Evolutionary conservation across 2,113 vertebrate genomes (phyloP).

Genomic region (Lasiurus borealis): DNA sequence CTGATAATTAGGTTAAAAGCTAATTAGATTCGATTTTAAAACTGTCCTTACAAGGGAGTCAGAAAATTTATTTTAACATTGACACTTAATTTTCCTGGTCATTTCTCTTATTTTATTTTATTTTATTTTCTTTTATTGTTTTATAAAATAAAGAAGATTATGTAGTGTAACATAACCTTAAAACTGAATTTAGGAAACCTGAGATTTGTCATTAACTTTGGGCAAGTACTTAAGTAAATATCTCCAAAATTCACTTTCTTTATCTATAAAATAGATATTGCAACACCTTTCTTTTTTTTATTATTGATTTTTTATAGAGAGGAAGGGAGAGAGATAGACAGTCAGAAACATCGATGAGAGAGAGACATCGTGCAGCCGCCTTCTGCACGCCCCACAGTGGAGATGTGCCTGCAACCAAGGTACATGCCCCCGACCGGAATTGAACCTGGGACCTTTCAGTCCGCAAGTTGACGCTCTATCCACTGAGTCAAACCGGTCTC

Average conservation of each 20-base stretch:
- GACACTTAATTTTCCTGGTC: neutral
- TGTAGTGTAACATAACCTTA: neutral
- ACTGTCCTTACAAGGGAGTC: neutral
- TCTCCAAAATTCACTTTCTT: conserved; percentile 51
- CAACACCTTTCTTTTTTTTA: conserved; percentile 4
- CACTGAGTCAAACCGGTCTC: too few relatives aligned
- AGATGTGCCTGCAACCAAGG: too few relatives aligned
- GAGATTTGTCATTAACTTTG: conserved; percentile 6
- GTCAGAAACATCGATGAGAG: too few relatives aligned
- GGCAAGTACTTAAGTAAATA: conserved; percentile 49
- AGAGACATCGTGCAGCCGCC: too few relatives aligned
- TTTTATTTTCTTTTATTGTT: neutral
- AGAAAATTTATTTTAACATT: conserved; percentile 39
- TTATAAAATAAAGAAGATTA: conserved; percentile 19
- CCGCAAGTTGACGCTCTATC: too few relatives aligned
- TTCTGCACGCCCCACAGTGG: too few relatives aligned
- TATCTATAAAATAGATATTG: conserved; percentile 22
- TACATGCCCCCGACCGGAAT: too few relatives aligned
- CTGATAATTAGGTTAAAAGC: neutral
- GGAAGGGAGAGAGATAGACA: too few relatives aligned
- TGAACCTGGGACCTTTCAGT: too few relatives aligned
- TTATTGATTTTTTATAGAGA: too few relatives aligned
- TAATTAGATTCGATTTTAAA: neutral
- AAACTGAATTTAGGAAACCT: neutral
- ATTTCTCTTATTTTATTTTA: neutral